Evolutionary conservation across 2,888 invertebrate genomes (phyloP).

Genomic region (Caenorhabditis auriculariae): DNA sequence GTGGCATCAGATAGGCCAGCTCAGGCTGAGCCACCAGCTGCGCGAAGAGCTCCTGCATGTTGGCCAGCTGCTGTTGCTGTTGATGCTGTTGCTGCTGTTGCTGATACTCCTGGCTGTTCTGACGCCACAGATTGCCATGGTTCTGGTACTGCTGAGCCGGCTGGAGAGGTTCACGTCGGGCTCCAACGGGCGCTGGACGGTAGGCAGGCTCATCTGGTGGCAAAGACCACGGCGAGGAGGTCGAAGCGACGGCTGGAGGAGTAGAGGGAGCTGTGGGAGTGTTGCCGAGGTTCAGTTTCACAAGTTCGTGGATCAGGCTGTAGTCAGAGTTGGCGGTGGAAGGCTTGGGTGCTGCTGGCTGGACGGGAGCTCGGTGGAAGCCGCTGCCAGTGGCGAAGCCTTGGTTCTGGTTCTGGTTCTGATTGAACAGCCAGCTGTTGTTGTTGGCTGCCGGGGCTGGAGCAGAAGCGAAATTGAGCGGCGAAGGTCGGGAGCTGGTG

Average conservation of each 20-base stretch:
- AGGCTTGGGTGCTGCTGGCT: constrained; percentile 13
- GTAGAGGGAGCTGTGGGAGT: neutral
- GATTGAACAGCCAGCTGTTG: neutral
- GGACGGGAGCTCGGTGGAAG: constrained; percentile 6
- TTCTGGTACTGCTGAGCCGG: constrained; percentile 2
- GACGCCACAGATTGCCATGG: constrained; percentile 6
- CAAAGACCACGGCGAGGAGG: constrained; percentile 24
- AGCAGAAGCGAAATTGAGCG: neutral
- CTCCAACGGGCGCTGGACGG: constrained; percentile 7
- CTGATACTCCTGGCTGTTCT: constrained; percentile 21
- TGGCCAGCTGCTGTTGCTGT: constrained; percentile 15
- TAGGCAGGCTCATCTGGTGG: constrained; percentile 21
- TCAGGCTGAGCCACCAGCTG: constrained; percentile 6
- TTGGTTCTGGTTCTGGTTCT: neutral
- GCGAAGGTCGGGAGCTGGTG: constrained; percentile 4
- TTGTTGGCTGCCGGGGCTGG: neutral
- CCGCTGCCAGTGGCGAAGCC: neutral
- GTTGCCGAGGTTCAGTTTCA: constrained; percentile 34
- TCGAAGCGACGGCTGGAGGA: constrained; percentile 10
- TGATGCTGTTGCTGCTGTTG: constrained; percentile 7
- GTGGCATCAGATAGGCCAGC: too few species aligned
- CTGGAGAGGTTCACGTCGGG: neutral
- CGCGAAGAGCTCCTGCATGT: constrained; percentile 7
- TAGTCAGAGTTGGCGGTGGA: too few species aligned
- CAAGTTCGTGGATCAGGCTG: constrained; percentile 33